A percentile compares a stretch with the other conserved stretches of the same genome.
These are phyloP conservation scores for Mactra quadrangularis DNA, from an alignment of 1,140 invertebrate genomes.

Conservation along the genomic window DNA sequence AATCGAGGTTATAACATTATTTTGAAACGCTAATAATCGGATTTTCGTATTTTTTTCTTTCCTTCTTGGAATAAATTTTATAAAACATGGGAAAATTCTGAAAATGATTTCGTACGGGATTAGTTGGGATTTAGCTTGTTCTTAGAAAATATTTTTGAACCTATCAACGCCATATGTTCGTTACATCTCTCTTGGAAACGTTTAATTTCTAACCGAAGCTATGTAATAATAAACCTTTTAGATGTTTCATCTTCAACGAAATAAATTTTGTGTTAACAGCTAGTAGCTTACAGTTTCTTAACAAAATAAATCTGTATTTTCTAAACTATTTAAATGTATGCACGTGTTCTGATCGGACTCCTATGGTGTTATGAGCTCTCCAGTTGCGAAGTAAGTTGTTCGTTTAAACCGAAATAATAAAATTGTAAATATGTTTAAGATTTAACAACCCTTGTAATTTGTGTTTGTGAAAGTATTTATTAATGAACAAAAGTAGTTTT, in stretches of 20 bases:
- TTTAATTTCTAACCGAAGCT: conserved; percentile 16
- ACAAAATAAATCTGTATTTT: conserved; percentile 30
- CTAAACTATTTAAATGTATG: conserved; percentile 25
- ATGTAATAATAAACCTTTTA: conserved; percentile 38
- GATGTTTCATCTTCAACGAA: conserved; percentile 12
- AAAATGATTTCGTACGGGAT: conserved; percentile 7
- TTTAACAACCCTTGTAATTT: too few relatives aligned
- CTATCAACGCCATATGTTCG: neutral
- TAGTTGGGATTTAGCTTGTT: conserved; percentile 23
- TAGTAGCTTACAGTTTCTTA: conserved; percentile 8
- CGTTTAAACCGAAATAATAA: too few relatives aligned
- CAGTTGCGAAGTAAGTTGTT: too few relatives aligned
- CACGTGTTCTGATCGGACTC: conserved; percentile 5
- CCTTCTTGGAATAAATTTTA: neutral
- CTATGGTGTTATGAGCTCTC: neutral
- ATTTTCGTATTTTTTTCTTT: neutral
- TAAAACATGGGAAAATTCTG: conserved; percentile 2
- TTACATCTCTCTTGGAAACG: neutral
- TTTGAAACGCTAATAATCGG: conserved; percentile 4
- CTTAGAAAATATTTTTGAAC: conserved; percentile 6
- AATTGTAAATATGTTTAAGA: too few relatives aligned
- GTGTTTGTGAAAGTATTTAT: too few relatives aligned
- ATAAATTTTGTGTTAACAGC: conserved; percentile 12
- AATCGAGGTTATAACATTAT: neutral
- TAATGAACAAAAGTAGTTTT: too few relatives aligned